Base-by-base conservation (phyloP, 2,888 invertebrate genomes). In the Pecten maximus region DNA sequence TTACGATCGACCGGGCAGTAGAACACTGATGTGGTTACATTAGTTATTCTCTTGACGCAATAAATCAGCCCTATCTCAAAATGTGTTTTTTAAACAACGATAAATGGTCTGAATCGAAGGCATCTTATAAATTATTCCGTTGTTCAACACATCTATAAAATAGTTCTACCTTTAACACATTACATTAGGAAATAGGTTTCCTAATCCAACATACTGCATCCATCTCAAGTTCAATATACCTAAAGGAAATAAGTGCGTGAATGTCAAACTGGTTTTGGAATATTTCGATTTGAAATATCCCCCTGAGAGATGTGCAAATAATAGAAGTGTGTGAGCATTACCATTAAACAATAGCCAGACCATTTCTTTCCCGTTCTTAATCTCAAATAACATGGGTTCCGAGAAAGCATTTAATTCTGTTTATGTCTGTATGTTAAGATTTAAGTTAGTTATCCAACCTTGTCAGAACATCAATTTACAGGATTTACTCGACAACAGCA, bases 111-210 rank as follows among this genome's bases (percentile, higher is more conserved):
- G 74, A 74, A 74, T 74, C 74, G 74, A 54, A 54, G 6, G 8
- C 54, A n/a, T 74, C 74, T 74, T 74, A 74, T 74, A 28, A 74
- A 74, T 74, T 74, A 74, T 74, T 74, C 74, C 35, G 74, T 28
- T 10, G 4, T 74, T 35, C 74, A 23, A 28, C 74, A 35, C 28
- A 35, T 35, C 74, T 12, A 74, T 74, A 74, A 74, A 74, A 3
- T 35, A 74, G 2, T 2, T 12, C 2, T 74, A 23, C 28, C 10
- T 74, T 74, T 35, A 74, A 28, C 74, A 74, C 74, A 74, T 28
- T 35, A 74, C 28, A 28, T 74, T 23, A 54, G 8, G 35, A 35
- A 44, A 74, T 15, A 74, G 6, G 35, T 74, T 35, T 35, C 35
- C 35, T 74, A 28, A 28, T 44, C 35, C 35, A 35, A 28, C 35